phyloP scores from a whole-genome alignment of 2,113 vertebrate species.

The Phaethon lepturus region DNA sequence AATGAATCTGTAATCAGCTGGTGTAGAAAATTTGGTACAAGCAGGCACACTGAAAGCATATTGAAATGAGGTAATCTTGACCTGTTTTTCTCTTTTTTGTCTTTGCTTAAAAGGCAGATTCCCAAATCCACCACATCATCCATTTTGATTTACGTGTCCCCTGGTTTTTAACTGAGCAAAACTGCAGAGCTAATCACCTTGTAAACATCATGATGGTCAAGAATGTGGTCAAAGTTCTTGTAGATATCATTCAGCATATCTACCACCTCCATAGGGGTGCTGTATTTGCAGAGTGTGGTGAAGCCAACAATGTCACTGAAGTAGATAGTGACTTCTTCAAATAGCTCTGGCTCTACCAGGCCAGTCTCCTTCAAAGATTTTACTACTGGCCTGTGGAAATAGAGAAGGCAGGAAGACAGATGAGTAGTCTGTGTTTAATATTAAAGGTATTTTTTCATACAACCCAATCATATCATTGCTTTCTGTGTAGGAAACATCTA shows the following conservation, averaged over 20 bases:
- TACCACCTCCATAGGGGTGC: constrained; percentile 98
- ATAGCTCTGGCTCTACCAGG: constrained; percentile 91
- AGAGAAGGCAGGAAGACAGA: neutral
- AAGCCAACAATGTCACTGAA: constrained; percentile 99
- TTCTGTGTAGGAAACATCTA: neutral
- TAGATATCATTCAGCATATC: constrained; percentile 99
- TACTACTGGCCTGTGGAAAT: constrained; percentile 87
- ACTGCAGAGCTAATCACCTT: constrained; percentile 81
- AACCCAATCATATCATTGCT: neutral
- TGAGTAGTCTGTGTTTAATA: neutral
- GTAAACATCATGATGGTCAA: constrained; percentile 96
- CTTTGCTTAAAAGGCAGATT: neutral
- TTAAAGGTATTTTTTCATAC: constrained; percentile 3
- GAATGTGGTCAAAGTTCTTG: constrained; percentile 95
- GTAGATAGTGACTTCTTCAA: constrained; percentile 95
- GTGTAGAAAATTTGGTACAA: neutral
- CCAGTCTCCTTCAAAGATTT: constrained; percentile 96
- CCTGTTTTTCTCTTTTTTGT: neutral
- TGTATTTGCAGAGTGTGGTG: constrained; percentile 96
- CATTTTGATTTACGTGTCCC: neutral
- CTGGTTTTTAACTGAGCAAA: neutral
- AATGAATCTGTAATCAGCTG: neutral
- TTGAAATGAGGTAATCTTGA: neutral
- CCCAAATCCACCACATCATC: neutral
- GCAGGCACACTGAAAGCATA: neutral